Evolutionary conservation across 2,113 vertebrate species (phyloP), one percentile per base, ranked within the genome.

Genomic region (Pristiophorus japonicus): DNA sequence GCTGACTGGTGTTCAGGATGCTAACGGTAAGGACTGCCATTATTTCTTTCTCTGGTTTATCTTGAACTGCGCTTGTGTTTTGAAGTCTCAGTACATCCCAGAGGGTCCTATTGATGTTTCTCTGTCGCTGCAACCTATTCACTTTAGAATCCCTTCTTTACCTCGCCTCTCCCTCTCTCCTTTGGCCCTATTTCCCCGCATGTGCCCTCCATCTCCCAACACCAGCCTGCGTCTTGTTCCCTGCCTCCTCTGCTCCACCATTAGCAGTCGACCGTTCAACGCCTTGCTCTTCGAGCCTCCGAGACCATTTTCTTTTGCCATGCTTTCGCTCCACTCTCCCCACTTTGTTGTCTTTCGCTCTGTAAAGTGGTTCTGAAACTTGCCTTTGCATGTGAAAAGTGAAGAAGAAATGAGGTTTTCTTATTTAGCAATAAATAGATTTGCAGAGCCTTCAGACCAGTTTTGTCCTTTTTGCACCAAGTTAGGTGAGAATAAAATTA

Each of bases 1-100:
- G 0, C 98, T 99, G 96, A 99, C 99, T 0, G 99, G 99, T 95
- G 99, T 99, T 96, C 98, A 99, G 96, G 99, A 99, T 96, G 98
- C 97, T 97, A 98, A 98, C 95, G 98, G 98, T 98, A 98, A 97
- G 98, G 96, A 47, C 45, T 92, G 59, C n/a, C 16, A 14, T 90
- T 63, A 62, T 63, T 38, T 92, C 16, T 63, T 63, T 38, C 14
- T n/a, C 38, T 14, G n/a, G 55, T 65, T 63, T 63, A 63, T 38
- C 18, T 62, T 92, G n/a, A n/a, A 34, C 59, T 38, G 55, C 18
- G n/a, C 4, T 65, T 92, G 62, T 81, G 59, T 16, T 92, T 92
- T 92, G 88, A 65, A 63, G 12, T 59, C 24, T 87, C 27, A 18
- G 24, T 90, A 90, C 51, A 34, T 81, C 78, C 38, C 78, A 22